Evolutionary conservation across 2,888 invertebrate species (phyloP), one percentile per base, ranked within the genome.

Genomic region (Epinotia demarniana): DNA sequence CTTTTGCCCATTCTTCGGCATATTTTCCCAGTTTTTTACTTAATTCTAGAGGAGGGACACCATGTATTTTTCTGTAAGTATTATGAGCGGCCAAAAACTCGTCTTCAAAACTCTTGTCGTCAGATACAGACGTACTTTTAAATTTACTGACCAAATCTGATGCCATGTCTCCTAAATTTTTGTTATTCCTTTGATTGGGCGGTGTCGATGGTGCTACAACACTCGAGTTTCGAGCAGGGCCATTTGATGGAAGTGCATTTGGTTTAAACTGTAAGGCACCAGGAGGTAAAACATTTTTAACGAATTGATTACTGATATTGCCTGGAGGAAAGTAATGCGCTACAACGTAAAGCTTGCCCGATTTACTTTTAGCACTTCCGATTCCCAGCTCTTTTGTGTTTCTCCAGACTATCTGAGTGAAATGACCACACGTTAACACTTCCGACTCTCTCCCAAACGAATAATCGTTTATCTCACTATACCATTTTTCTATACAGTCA

Each of bases 381-480:
- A 98, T 95, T 0, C 98, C 98, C 77, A 98, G 89, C 84, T 97
- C 96, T 80, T 91, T 95, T 4, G 96, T 96, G 49, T 94, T 95
- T 85, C 96, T 97, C 98, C 98, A 98, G n/a, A 98, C 95, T 0
- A 98, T 95, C 93, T 98, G 98, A 0, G 97, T 96, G 82, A 97
- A 96, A 87, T 95, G 95, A 78, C 96, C 96, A 68, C 96, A 95
- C 63, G 94, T 94, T 12, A 96, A 86, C 57, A 95, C 90, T 80
- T 94, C 95, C 4, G 96, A 96, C 85, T 97, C 97, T 53, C 86
- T 89, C 2, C 96, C 96, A 82, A 96, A 97, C 33, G 95, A 94
- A 86, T 95, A 96, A 57, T 96, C 95, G 82, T 96, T 96, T 73
- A 96, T 96, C 90, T 97, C 97, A 55, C 95, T 95, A 87, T 97